phyloP scores from a whole-genome alignment of 30 jellyfish, hydroid and myxozoan species.

The Turritopsis rubra region DNA sequence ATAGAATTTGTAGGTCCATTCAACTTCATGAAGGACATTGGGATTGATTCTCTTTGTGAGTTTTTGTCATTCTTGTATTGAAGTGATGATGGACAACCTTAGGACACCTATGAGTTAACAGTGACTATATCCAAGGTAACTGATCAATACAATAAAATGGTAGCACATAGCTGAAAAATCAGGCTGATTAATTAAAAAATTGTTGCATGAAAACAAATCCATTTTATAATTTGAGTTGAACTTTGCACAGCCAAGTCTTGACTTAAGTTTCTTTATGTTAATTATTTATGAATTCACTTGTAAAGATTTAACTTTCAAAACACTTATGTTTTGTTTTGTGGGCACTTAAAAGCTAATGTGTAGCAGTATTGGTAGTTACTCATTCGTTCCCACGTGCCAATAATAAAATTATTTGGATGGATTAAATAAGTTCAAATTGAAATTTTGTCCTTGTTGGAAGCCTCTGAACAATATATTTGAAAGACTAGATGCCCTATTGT shows the following conservation, averaged over 20 bases:
- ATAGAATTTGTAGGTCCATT: no score
- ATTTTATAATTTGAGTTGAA: no score
- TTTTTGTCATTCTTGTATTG: neutral
- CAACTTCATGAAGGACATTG: no score
- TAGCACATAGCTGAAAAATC: no score
- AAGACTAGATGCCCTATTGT: no score
- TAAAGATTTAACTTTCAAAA: no score
- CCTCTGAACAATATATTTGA: slow-evolving; percentile 19
- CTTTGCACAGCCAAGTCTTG: no score
- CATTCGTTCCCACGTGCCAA: slow-evolving; percentile 45
- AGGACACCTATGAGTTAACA: slow-evolving; percentile 41
- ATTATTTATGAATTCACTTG: no score
- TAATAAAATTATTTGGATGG: slow-evolving; percentile 15
- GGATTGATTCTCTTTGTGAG: neutral
- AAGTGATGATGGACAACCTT: slow-evolving; percentile 35
- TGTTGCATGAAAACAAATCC: no score
- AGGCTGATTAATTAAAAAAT: no score
- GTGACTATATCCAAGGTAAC: slow-evolving; percentile 10
- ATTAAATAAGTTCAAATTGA: neutral
- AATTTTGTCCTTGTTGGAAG: slow-evolving; percentile 25
- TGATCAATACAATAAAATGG: neutral
- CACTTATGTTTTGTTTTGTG: no score
- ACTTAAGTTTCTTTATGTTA: no score
- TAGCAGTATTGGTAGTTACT: slow-evolving; percentile 8
- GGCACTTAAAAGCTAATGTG: slow-evolving; percentile 35